Base-by-base conservation (phyloP, 2,888 invertebrate genomes). In the Dolichomitus sp. region DNA sequence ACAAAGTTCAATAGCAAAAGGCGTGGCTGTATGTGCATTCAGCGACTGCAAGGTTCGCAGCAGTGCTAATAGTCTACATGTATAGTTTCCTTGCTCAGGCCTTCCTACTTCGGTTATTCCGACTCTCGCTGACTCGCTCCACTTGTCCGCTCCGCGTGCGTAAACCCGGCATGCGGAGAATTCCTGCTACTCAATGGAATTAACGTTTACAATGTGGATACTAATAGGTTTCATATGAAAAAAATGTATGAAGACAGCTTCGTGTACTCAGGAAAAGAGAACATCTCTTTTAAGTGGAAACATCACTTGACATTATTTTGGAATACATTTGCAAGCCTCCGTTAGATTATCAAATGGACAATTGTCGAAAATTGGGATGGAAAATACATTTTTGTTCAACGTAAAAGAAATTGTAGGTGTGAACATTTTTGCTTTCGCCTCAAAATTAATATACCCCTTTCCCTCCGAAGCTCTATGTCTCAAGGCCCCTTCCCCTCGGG, bases 1-100 rank as follows among this genome's bases (percentile, higher is more conserved):
- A 73, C 79, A 79, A 79, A 79, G 79, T 79, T 79, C 79, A 79
- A 79, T 79, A 73, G 79, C 79, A 79, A 79, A 63, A 72, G 72
- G 79, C 65, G 78, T 66, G 72, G 78, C 70, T 19, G 57, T n/a
- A n/a, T 45, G 61, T 52, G 45, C 45, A 59, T 72, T 37, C 42
- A 66, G 19, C 54, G 65, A 79, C 61, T 61, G 79, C 72, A 79
- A 72, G 70, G 79, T 70, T 78, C 52, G 42, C 65, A 48, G 69
- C 57, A 9, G 27, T 45, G 4, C n/a, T 12, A 37, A 19, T 23
- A 65, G 45, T 30, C 17, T 45, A 57, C 7, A 30, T 68, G 19
- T 54, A 54, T 69, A 30, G 37, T 33, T 68, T 27, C 33, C 37
- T 5, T 33, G 59, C 59, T 37, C n/a, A 9, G 30, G n/a, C 59